Evolutionary conservation across 2,888 invertebrate genomes (phyloP).

Genomic region (Heteromurus nitidus): DNA sequence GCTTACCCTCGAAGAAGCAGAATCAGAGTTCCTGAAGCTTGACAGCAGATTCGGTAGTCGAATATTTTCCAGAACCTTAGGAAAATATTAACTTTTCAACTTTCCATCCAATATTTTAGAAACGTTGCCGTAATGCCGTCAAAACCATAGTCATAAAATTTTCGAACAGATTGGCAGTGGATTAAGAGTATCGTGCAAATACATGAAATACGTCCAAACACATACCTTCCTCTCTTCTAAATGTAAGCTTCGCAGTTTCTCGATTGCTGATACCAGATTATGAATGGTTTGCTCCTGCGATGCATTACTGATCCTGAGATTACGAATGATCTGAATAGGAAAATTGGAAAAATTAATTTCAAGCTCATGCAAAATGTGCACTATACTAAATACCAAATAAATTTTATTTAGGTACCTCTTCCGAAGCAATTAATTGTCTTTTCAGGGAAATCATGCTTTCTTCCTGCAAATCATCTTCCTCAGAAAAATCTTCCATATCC

Average conservation of each 20-base stretch:
- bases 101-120: no score
- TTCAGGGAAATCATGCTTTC: slow-evolving; percentile 54
- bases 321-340: slow-evolving; percentile 41
- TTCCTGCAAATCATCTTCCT: slow-evolving; percentile 50
- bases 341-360: background rate
- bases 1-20: slow-evolving; percentile 38
- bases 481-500: slow-evolving; percentile 59
- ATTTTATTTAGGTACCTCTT: slow-evolving; percentile 39
- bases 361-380: no score
- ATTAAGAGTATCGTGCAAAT: no score
- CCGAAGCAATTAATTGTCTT: slow-evolving; percentile 52
- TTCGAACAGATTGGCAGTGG: no score
- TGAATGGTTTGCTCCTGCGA: slow-evolving; percentile 59
- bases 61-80: slow-evolving; percentile 57
- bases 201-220: no score
- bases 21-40: slow-evolving; percentile 41
- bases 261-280: slow-evolving; percentile 52
- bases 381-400: no score
- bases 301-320: slow-evolving; percentile 52
- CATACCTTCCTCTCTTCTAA: slow-evolving; percentile 49
- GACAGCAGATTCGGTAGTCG: slow-evolving; percentile 47
- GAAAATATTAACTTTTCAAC: no score
- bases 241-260: slow-evolving; percentile 41
- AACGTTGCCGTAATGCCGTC: no score
- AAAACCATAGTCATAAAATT: no score